Evolutionary conservation across 2,113 vertebrate genomes (phyloP).

Genomic region (Guaruba guarouba): DNA sequence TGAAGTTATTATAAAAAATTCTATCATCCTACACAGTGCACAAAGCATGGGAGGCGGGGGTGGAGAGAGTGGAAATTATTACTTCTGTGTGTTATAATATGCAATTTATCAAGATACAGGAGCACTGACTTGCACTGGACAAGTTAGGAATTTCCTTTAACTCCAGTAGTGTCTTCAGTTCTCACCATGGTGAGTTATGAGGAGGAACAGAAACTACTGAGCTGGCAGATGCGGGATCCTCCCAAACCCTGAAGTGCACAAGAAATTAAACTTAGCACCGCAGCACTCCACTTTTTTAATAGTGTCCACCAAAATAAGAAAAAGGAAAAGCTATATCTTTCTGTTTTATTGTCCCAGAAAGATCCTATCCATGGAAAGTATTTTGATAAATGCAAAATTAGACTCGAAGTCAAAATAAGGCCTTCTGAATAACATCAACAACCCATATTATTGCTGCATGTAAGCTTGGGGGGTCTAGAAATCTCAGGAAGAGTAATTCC

Average conservation of each 20-base stretch:
- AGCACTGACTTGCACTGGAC: not conserved
- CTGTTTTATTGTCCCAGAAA: not conserved
- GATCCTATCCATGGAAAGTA: not conserved
- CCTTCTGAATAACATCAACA: not conserved
- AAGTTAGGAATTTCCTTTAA: not conserved
- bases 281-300: not conserved
- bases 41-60: not conserved
- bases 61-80: not conserved
- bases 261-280: not conserved
- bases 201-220: not conserved
- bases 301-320: not conserved
- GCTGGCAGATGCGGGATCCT: not conserved
- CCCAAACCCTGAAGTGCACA: not conserved
- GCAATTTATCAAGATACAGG: not conserved
- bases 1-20: not conserved
- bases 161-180: not conserved
- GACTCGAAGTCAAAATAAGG: not conserved
- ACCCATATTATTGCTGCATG: not conserved
- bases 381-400: not conserved
- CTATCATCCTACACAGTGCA: not conserved
- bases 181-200: not conserved
- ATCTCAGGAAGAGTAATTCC: not conserved
- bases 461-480: not conserved
- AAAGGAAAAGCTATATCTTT: not conserved
- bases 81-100: not conserved